These are phyloP conservation scores for Drosophila kanapiae DNA, from an alignment of 1,140 invertebrate species.

Conservation along the genomic window DNA sequence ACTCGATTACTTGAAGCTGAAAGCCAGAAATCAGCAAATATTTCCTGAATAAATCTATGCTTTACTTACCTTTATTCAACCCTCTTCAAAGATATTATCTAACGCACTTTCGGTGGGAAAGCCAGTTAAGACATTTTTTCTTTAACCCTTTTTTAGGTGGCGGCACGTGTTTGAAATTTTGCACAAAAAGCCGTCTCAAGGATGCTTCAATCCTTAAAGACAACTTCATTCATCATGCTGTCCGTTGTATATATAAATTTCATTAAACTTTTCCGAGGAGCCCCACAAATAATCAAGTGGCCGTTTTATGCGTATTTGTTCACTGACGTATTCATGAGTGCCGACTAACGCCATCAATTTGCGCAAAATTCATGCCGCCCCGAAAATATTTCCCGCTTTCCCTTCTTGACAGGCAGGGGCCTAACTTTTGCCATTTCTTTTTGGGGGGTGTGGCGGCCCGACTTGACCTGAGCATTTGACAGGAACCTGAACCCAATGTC, in stretches of 20 bases:
- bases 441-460: background rate
- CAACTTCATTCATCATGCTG: constrained; percentile 73
- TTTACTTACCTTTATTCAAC: background rate
- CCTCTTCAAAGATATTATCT: constrained; percentile 23
- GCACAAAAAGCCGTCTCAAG: constrained; percentile 10
- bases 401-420: constrained; percentile 33
- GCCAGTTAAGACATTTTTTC: constrained; percentile 7
- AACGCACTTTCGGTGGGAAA: background rate
- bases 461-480: constrained; percentile 61
- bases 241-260: constrained; percentile 66
- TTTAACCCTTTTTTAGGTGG: constrained; percentile 38
- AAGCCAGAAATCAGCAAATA: background rate
- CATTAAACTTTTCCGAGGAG: constrained; percentile 66
- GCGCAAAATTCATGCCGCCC: constrained; percentile 7
- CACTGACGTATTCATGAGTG: constrained; percentile 74
- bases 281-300: constrained; percentile 65
- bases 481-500: constrained; percentile 32
- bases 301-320: constrained; percentile 74
- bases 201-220: constrained; percentile 33
- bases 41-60: constrained; percentile 7
- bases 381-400: background rate
- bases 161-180: constrained; percentile 49
- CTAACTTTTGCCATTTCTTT: constrained; percentile 50
- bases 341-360: constrained; percentile 74
- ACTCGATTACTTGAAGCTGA: background rate